A percentile compares a stretch with the other conserved stretches of the same genome.
Conservation (phyloP, 1,140 invertebrate species). For the Rhagoletis zephyria region DNA sequence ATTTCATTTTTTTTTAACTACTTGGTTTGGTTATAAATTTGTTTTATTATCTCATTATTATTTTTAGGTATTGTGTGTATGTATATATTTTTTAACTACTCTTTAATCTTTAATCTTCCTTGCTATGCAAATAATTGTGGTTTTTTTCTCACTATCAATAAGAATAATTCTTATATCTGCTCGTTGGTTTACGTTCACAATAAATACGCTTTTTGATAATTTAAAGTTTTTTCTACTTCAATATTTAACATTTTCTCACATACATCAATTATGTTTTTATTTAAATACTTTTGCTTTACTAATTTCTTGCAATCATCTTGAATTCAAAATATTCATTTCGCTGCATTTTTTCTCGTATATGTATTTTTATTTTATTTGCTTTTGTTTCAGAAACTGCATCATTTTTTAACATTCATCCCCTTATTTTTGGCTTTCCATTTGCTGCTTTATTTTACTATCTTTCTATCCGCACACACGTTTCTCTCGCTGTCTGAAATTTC, state of each 20-base stretch:
- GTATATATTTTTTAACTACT: not conserved
- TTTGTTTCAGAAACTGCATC: no score
- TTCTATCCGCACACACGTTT: no score
- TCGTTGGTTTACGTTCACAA: conserved; percentile 46
- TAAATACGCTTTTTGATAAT: conserved; percentile 4
- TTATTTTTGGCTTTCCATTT: no score
- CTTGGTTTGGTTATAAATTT: not conserved
- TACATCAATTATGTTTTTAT: not conserved
- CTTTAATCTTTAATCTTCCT: not conserved
- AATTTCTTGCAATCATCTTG: not conserved
- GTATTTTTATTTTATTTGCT: no score
- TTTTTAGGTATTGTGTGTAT: not conserved
- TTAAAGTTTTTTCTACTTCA: not conserved
- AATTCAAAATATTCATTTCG: not conserved
- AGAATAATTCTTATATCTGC: conserved; percentile 4
- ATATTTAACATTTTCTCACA: not conserved
- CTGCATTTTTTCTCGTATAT: not conserved
- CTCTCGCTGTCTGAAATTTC: no score
- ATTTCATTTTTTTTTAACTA: conserved; percentile 18
- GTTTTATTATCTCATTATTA: not conserved
- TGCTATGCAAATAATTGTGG: not conserved
- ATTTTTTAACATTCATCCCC: no score
- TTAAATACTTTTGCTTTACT: not conserved
- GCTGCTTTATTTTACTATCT: no score
- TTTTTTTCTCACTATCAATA: not conserved